A percentile compares a stretch with the other conserved stretches of the same genome.
phyloP scores from a whole-genome alignment of 64 coral and sea anemone species.

The Trachythela sp. region DNA sequence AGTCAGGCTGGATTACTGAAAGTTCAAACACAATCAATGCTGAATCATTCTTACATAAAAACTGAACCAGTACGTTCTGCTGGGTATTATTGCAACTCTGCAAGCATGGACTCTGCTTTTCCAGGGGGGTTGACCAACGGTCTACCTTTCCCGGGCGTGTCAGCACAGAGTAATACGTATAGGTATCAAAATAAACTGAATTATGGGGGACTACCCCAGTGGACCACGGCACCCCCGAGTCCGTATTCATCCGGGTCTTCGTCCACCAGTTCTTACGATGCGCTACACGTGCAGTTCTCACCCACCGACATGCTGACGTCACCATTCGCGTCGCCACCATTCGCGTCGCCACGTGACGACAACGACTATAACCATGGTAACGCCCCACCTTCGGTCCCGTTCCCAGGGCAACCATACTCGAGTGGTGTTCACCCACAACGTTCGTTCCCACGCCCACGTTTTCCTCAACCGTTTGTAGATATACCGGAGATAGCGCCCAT shows the following conservation, averaged over 20 bases:
- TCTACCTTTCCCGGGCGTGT: neutral
- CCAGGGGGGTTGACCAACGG: neutral
- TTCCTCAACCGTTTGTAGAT: neutral
- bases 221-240: neutral
- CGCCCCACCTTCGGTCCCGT: neutral
- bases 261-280: neutral
- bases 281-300: neutral
- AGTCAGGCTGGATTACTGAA: neutral
- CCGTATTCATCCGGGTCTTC: neutral
- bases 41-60: neutral
- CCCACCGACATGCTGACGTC: neutral
- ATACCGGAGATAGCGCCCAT: neutral
- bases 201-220: neutral
- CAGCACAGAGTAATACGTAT: neutral
- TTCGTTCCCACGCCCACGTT: neutral
- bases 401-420: neutral
- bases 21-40: neutral
- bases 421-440: neutral
- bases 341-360: neutral
- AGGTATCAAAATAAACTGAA: slow-evolving; percentile 2
- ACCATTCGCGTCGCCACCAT: slow-evolving; percentile 14
- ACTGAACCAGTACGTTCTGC: neutral
- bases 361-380: neutral
- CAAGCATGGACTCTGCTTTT: neutral
- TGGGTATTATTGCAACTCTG: neutral